A percentile compares a stretch with the other conserved stretches of the same genome.
Evolutionary conservation across 2,113 vertebrate species (phyloP).

Genomic region (Hoplias malabaricus): DNA sequence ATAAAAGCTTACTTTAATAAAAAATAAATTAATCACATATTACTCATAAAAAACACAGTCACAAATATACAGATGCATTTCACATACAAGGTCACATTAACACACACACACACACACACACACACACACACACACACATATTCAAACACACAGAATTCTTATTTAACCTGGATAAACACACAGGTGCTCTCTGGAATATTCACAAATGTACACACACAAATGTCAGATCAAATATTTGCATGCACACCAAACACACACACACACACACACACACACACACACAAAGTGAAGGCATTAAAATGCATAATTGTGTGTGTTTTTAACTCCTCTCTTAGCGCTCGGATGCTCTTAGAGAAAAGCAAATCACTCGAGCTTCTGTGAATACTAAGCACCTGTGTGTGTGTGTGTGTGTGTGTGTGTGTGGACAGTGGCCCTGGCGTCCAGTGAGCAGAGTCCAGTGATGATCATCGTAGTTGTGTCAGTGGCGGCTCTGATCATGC

Average conservation of each 20-base stretch:
- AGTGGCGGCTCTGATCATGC: constrained; percentile 78
- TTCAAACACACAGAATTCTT: not conserved
- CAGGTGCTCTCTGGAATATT: not conserved
- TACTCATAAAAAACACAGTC: not conserved
- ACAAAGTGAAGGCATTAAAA: constrained; percentile 24
- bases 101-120: not conserved
- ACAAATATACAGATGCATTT: not conserved
- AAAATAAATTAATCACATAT: not conserved
- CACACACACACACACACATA: not conserved
- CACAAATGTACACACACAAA: not conserved
- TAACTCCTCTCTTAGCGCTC: constrained; percentile 39
- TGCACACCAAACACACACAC: not conserved
- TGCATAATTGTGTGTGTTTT: not conserved
- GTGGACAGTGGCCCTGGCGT: constrained; percentile 78
- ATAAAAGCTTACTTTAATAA: not conserved
- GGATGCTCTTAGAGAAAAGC: constrained; percentile 53
- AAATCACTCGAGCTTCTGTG: constrained; percentile 53
- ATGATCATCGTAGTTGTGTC: constrained; percentile 81
- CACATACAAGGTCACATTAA: not conserved
- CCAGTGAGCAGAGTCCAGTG: constrained; percentile 83
- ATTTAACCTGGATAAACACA: not conserved
- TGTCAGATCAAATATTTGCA: not conserved
- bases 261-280: not conserved
- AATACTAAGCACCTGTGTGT: constrained; percentile 43
- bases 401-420: constrained; percentile 36